Conservation (phyloP, 1,140 invertebrate genomes). For the Drosophila pruinosa region DNA sequence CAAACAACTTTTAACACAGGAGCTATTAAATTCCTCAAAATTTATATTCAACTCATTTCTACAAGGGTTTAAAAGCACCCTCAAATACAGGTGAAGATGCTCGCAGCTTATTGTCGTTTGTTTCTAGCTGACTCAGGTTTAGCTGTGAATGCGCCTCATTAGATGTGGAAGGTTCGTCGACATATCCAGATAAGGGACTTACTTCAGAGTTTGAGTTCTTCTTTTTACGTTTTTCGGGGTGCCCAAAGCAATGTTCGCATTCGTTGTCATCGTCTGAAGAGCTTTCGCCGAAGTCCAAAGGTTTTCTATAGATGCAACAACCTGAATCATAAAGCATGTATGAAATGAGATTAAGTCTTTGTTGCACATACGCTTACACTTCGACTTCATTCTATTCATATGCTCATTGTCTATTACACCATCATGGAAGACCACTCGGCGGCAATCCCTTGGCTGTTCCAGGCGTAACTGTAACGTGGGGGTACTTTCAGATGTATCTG, state of each 20-base stretch:
- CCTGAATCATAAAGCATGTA: constrained; percentile 83
- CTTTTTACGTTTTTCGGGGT: constrained; percentile 88
- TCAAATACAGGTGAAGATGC: constrained; percentile 18
- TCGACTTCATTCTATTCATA: constrained; percentile 96
- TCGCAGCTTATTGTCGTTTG: neutral
- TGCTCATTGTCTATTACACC: constrained; percentile 96
- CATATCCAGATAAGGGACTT: neutral
- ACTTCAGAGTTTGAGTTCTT: constrained; percentile 19
- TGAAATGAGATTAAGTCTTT: neutral
- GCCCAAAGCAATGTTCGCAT: constrained; percentile 93
- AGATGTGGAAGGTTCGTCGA: constrained; percentile 50
- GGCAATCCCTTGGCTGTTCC: constrained; percentile 87
- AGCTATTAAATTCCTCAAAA: no score
- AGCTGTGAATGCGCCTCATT: constrained; percentile 4
- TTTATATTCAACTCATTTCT: no score
- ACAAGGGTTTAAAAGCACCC: constrained; percentile 6
- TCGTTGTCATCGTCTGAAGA: constrained; percentile 91
- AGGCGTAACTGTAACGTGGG: constrained; percentile 88
- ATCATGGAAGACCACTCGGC: constrained; percentile 93
- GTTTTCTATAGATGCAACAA: constrained; percentile 95
- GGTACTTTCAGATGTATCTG: constrained; percentile 83
- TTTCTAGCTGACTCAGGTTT: neutral
- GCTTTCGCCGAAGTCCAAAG: constrained; percentile 90
- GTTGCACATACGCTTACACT: constrained; percentile 87
- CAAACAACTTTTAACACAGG: neutral